phyloP scores from a whole-genome alignment of 92 coral and sea anemone species.

The Zoanthus solanderi region DNA sequence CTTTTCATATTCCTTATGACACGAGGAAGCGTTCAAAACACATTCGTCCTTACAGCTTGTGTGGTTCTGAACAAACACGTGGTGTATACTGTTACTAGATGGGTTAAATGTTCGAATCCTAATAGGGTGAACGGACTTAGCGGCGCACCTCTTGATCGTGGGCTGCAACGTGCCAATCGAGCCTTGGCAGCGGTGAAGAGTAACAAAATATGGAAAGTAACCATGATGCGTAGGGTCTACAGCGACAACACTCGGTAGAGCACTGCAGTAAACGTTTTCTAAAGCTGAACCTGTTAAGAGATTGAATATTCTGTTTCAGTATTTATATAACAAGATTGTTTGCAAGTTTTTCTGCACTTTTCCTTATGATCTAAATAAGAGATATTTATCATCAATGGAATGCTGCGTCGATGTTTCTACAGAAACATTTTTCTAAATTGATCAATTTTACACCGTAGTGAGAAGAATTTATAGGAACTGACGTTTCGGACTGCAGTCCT shows the following conservation, averaged over 20 bases:
- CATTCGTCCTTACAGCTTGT: conserved; percentile 21
- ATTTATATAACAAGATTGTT: too few species aligned
- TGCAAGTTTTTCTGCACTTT: too few species aligned
- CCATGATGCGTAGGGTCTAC: not conserved
- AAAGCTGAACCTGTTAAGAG: not conserved
- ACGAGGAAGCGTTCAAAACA: conserved; percentile 8
- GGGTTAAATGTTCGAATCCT: not conserved
- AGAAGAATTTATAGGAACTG: too few species aligned
- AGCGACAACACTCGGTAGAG: conserved; percentile 5
- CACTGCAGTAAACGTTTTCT: not conserved
- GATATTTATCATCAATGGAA: too few species aligned
- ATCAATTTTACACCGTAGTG: too few species aligned
- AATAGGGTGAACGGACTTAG: not conserved
- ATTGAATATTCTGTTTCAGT: not conserved
- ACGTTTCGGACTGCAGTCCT: too few species aligned
- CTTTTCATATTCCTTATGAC: not conserved
- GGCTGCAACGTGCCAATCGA: not conserved
- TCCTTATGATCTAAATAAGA: too few species aligned
- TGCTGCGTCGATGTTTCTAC: too few species aligned
- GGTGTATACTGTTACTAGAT: not conserved
- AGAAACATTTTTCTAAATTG: too few species aligned
- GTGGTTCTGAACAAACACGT: not conserved
- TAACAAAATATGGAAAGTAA: conserved; percentile 25
- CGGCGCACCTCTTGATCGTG: conserved; percentile 3
- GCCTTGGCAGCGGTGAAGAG: conserved; percentile 11